Conservation (phyloP, 2,797 vertebrate species). For the Urosaurus nigricauda region DNA sequence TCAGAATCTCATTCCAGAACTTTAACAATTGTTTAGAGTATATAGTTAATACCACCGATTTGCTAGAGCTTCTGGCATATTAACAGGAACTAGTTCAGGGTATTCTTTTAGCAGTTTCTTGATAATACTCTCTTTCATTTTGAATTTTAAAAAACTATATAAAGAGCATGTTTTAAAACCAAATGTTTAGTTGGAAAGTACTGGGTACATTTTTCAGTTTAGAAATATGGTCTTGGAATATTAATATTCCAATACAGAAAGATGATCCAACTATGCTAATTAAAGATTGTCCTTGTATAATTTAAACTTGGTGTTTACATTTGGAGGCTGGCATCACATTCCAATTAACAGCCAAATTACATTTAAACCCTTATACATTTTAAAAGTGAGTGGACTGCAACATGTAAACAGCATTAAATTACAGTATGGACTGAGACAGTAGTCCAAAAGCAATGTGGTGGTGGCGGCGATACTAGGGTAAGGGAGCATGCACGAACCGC, state of each 20-base stretch:
- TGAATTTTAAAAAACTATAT: not conserved
- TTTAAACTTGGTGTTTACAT: slow-evolving; percentile 1
- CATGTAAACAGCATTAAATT: not conserved
- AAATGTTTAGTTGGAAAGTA: not conserved
- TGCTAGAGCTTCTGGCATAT: not conserved
- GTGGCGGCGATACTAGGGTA: too few species aligned
- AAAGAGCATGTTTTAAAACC: not conserved
- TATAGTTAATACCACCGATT: not conserved
- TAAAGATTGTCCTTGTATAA: not conserved
- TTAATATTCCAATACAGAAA: not conserved
- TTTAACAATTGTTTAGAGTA: slow-evolving; percentile 43
- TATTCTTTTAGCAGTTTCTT: slow-evolving; percentile 14
- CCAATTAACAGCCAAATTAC: not conserved
- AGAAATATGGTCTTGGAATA: slow-evolving; percentile 8
- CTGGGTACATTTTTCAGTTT: not conserved
- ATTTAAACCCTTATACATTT: not conserved
- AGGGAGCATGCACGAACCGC: too few species aligned
- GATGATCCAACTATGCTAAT: not conserved
- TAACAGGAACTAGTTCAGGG: not conserved
- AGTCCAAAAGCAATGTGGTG: too few species aligned
- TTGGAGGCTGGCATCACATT: not conserved
- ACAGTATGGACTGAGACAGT: too few species aligned
- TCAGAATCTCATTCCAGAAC: slow-evolving; percentile 31
- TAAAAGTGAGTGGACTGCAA: not conserved
- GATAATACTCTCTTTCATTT: not conserved